phyloP scores from a whole-genome alignment of 2,888 invertebrate genomes.

The Amaurobius ferox region DNA sequence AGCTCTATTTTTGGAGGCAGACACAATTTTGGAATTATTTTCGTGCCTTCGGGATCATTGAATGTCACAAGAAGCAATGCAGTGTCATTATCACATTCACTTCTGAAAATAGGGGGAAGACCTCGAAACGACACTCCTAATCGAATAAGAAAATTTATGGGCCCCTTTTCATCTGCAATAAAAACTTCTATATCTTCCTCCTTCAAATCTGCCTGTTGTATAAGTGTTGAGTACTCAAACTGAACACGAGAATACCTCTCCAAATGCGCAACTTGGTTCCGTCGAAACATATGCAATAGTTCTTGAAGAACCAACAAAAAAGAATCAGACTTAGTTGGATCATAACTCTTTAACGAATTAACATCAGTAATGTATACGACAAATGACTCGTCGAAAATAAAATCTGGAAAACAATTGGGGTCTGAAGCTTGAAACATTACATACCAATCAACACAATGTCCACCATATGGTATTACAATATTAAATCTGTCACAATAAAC shows the following conservation, averaged over 20 bases:
- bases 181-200: conserved; percentile 63
- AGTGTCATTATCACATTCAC: conserved; percentile 34
- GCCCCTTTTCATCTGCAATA: conserved; percentile 58
- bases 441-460: conserved; percentile 64
- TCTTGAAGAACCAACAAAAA: conserved; percentile 47
- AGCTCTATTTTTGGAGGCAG: conserved; percentile 59
- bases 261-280: conserved; percentile 42
- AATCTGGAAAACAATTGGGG: conserved; percentile 54
- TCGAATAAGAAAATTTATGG: conserved; percentile 49
- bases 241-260: conserved; percentile 63
- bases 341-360: conserved; percentile 22
- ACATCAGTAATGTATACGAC: conserved; percentile 21
- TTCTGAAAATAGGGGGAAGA: conserved; percentile 50
- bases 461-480: conserved; percentile 62
- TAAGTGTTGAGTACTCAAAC: conserved; percentile 60
- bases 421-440: conserved; percentile 46
- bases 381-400: conserved; percentile 41
- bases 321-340: conserved; percentile 25
- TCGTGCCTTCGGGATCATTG: conserved; percentile 58
- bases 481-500: conserved; percentile 60
- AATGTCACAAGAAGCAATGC: conserved; percentile 53
- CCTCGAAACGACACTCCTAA: conserved; percentile 47
- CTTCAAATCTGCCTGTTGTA: conserved; percentile 44
- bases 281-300: conserved; percentile 41
- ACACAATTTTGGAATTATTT: conserved; percentile 59